Evolutionary conservation across 2,113 vertebrate species (phyloP).

Genomic region (Siniperca chuatsi): DNA sequence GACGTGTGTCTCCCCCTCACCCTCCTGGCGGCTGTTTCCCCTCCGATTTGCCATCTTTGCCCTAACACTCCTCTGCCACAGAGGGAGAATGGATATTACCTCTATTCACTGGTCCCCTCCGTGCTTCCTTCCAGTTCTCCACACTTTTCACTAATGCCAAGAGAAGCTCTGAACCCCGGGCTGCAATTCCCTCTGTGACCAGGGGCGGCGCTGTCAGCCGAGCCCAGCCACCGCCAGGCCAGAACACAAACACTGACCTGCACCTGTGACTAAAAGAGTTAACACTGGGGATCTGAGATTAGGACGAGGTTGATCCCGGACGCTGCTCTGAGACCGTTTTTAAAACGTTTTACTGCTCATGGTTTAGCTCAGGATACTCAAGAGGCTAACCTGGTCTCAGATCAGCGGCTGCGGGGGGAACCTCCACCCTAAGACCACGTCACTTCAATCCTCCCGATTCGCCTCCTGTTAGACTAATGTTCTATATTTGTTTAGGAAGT

Average conservation of each 20-base stretch:
- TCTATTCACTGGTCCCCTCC: slow-evolving; percentile 72
- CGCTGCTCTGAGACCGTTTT: slow-evolving; percentile 64
- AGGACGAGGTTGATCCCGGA: slow-evolving; percentile 46
- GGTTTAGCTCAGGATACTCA: slow-evolving; percentile 64
- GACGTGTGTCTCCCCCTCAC: slow-evolving; percentile 48
- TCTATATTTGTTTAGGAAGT: slow-evolving; percentile 82
- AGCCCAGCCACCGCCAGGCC: slow-evolving; percentile 57
- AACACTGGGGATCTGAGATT: slow-evolving; percentile 58
- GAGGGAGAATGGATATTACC: slow-evolving; percentile 79
- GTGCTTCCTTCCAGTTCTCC: slow-evolving; percentile 75
- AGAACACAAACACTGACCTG: slow-evolving; percentile 74
- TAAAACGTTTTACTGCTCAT: slow-evolving; percentile 35
- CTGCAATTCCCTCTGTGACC: slow-evolving; percentile 47
- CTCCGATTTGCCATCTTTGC: slow-evolving; percentile 7
- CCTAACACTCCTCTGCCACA: slow-evolving; percentile 66
- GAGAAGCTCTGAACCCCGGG: slow-evolving; percentile 65
- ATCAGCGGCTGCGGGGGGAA: slow-evolving; percentile 46
- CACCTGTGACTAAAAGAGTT: slow-evolving; percentile 70
- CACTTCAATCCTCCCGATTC: slow-evolving; percentile 67
- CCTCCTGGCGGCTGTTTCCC: slow-evolving; percentile 10
- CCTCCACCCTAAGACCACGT: slow-evolving; percentile 51
- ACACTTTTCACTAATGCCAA: slow-evolving; percentile 77
- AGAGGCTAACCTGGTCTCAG: slow-evolving; percentile 71
- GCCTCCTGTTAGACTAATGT: slow-evolving; percentile 84
- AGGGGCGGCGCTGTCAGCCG: slow-evolving; percentile 45